Conservation (phyloP, 1,140 invertebrate species). For the Phortica variegata region DNA sequence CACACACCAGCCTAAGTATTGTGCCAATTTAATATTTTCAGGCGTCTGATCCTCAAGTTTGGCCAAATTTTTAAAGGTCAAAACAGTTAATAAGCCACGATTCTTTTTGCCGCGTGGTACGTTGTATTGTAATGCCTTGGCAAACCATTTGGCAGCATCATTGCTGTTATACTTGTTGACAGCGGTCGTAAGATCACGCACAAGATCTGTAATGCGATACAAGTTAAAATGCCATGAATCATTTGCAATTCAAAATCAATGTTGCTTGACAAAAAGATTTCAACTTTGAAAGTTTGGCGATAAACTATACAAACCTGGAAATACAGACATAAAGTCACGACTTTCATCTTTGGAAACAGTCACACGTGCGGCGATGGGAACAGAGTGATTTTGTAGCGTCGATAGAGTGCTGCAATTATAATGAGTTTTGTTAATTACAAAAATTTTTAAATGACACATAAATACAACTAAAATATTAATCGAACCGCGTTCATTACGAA, state of each 20-base stretch:
- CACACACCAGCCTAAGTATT: constrained; percentile 90
- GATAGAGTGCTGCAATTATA: constrained; percentile 44
- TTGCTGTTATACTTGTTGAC: constrained; percentile 71
- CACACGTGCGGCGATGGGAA: constrained; percentile 63
- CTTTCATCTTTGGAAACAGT: constrained; percentile 75
- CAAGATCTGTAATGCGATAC: constrained; percentile 64
- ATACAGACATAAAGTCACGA: constrained; percentile 81
- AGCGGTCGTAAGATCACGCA: constrained; percentile 76
- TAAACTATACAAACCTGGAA: constrained; percentile 65
- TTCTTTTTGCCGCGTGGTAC: constrained; percentile 78
- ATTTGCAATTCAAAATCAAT: constrained; percentile 14
- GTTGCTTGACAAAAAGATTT: constrained; percentile 27
- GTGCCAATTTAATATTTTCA: constrained; percentile 76
- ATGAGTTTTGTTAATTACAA: constrained; percentile 13
- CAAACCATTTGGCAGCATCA: constrained; percentile 76
- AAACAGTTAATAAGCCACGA: constrained; percentile 76
- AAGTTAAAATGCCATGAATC: constrained; percentile 4
- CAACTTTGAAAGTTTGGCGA: constrained; percentile 6
- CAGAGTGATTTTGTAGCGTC: constrained; percentile 55
- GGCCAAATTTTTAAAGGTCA: constrained; percentile 75
- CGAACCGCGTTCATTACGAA: no score
- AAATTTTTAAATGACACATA: constrained; percentile 14
- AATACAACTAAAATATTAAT: constrained; percentile 3
- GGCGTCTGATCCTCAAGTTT: constrained; percentile 64
- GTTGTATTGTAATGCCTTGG: constrained; percentile 80